phyloP scores from a whole-genome alignment of 2,888 invertebrate genomes.

The Spialia ferax region DNA sequence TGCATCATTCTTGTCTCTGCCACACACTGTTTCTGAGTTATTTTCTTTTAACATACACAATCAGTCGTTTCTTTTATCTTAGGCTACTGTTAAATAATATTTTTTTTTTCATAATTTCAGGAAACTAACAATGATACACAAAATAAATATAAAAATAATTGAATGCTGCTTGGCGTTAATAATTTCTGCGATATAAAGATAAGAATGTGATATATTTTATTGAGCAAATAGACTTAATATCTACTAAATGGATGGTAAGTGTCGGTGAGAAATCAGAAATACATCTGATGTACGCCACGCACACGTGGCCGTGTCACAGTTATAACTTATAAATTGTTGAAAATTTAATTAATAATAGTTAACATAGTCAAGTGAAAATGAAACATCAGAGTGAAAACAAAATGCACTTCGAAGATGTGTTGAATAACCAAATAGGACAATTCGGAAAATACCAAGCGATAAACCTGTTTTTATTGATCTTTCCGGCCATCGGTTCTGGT shows the following conservation, averaged over 20 bases:
- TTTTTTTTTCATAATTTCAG: conserved; percentile 1
- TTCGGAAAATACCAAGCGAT: conserved; percentile 73
- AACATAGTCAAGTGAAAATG: conserved; percentile 49
- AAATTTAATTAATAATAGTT: conserved; percentile 2
- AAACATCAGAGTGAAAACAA: conserved; percentile 55
- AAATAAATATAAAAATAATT: background rate
- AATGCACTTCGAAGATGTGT: conserved; percentile 65
- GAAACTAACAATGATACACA: background rate
- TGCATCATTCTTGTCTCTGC: conserved; percentile 3
- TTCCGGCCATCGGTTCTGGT: conserved; percentile 68
- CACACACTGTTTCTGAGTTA: background rate
- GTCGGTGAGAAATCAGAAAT: conserved; percentile 16
- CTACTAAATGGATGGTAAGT: conserved; percentile 21
- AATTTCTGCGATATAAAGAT: conserved; percentile 46
- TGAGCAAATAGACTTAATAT: conserved; percentile 37
- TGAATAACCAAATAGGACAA: conserved; percentile 69
- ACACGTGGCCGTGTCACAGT: background rate
- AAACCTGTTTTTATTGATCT: conserved; percentile 61
- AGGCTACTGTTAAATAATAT: background rate
- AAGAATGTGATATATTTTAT: conserved; percentile 48
- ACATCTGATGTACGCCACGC: conserved; percentile 22
- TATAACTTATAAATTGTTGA: background rate
- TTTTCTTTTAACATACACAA: background rate
- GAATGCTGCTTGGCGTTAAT: conserved; percentile 10
- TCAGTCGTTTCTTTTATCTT: no score